Evolutionary conservation across 2,113 vertebrate genomes (phyloP).

Genomic region (Osmerus eperlanus): DNA sequence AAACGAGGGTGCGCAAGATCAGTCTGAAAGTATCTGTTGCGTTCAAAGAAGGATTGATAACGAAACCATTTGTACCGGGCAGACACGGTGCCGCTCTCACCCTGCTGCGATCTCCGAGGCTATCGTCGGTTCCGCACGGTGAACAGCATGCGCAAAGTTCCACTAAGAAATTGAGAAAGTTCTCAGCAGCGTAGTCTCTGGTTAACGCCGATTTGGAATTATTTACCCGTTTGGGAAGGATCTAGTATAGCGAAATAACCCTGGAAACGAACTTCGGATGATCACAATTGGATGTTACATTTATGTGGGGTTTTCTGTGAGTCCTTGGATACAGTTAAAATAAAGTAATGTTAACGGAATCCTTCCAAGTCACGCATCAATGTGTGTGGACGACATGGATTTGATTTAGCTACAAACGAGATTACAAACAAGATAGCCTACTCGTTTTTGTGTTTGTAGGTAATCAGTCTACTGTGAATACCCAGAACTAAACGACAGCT

Average conservation of each 20-base stretch:
- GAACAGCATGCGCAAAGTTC: slow-evolving; percentile 47
- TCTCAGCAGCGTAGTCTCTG: slow-evolving; percentile 8
- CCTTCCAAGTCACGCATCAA: slow-evolving; percentile 38
- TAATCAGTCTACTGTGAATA: slow-evolving; percentile 7
- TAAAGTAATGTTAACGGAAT: slow-evolving; percentile 21
- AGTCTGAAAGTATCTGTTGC: slow-evolving; percentile 1
- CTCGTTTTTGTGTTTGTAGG: slow-evolving; percentile 9
- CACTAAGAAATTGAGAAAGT: slow-evolving; percentile 28
- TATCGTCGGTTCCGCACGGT: slow-evolving; percentile 5
- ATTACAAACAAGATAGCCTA: slow-evolving; percentile 16
- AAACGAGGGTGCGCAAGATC: slow-evolving; percentile 4
- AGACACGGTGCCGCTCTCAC: slow-evolving; percentile 2
- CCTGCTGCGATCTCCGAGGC: slow-evolving; percentile 8
- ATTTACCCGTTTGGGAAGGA: slow-evolving; percentile 31
- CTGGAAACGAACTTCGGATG: slow-evolving; percentile 30
- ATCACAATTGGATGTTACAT: slow-evolving; percentile 28
- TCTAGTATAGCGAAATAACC: slow-evolving; percentile 20
- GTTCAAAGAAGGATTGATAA: slow-evolving; percentile 21
- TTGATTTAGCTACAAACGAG: slow-evolving; percentile 49
- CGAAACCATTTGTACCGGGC: slow-evolving; percentile 33
- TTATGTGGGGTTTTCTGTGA: slow-evolving; percentile 19
- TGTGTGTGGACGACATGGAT: slow-evolving; percentile 55
- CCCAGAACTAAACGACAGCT: slow-evolving; percentile 16
- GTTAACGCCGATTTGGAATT: slow-evolving; percentile 6
- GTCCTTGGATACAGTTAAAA: slow-evolving; percentile 13